These are phyloP conservation scores for Ctenicera cuprea DNA, from an alignment of 2,888 invertebrate genomes.

Conservation along the genomic window DNA sequence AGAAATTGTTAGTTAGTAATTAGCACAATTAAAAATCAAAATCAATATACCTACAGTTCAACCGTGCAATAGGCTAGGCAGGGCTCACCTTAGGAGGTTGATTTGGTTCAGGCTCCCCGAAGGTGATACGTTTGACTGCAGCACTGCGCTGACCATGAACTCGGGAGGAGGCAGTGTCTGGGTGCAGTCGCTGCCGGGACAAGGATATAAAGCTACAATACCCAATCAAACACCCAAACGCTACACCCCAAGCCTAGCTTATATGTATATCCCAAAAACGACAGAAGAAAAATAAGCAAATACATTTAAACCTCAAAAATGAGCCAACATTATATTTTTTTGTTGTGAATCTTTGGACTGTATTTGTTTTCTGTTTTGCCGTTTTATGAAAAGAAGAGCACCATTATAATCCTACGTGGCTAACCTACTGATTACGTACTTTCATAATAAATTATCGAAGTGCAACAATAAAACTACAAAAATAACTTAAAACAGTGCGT, in stretches of 20 bases:
- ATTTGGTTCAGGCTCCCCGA: slow-evolving; percentile 67
- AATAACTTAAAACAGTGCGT: slow-evolving; percentile 59
- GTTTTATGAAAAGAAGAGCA: slow-evolving; percentile 47
- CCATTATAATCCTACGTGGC: slow-evolving; percentile 40
- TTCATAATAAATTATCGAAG: slow-evolving; percentile 56
- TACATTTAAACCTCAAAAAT: no score
- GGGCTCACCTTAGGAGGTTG: slow-evolving; percentile 71
- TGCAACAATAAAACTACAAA: slow-evolving; percentile 60
- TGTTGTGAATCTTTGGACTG: neutral
- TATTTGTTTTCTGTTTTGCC: slow-evolving; percentile 8
- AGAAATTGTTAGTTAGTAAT: slow-evolving; percentile 17
- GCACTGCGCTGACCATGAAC: slow-evolving; percentile 69
- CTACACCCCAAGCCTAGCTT: slow-evolving; percentile 66
- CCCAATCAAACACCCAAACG: slow-evolving; percentile 67
- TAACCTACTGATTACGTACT: slow-evolving; percentile 44
- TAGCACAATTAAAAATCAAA: slow-evolving; percentile 37
- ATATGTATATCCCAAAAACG: slow-evolving; percentile 45
- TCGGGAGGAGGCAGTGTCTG: slow-evolving; percentile 69
- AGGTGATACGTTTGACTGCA: slow-evolving; percentile 74
- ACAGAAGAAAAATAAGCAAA: slow-evolving; percentile 42
- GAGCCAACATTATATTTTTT: neutral
- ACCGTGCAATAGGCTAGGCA: slow-evolving; percentile 57
- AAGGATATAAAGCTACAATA: slow-evolving; percentile 70
- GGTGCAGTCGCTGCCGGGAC: slow-evolving; percentile 70
- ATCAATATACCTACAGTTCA: slow-evolving; percentile 42